Evolutionary conservation across 2,113 vertebrate genomes (phyloP).

Genomic region (Amazona vittata): DNA sequence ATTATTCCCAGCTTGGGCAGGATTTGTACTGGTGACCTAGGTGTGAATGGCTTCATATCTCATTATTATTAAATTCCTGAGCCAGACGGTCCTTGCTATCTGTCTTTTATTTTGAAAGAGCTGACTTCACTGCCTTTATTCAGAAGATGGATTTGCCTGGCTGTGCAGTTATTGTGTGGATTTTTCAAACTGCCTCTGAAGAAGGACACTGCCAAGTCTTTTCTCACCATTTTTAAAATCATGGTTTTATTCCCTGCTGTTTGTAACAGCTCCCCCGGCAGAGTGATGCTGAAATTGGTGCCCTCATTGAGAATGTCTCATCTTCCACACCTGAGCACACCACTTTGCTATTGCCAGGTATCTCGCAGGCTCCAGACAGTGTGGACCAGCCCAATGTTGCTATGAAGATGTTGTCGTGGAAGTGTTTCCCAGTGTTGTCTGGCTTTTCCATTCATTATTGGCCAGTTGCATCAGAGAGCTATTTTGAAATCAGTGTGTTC

Average conservation of each 20-base stretch:
- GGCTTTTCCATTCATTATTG: not conserved
- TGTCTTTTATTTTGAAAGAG: constrained; percentile 66
- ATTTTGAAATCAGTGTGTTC: not conserved
- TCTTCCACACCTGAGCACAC: not conserved
- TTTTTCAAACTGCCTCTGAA: constrained; percentile 64
- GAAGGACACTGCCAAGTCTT: constrained; percentile 59
- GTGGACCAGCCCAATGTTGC: not conserved
- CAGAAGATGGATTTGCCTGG: constrained; percentile 57
- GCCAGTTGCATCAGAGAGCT: not conserved
- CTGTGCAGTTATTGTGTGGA: constrained; percentile 55
- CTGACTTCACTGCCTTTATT: constrained; percentile 59
- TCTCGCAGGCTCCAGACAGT: not conserved
- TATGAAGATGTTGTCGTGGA: not conserved
- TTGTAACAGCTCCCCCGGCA: constrained; percentile 44
- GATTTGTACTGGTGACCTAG: constrained; percentile 61
- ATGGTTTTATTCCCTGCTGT: constrained; percentile 49
- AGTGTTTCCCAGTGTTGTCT: not conserved
- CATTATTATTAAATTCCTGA: constrained; percentile 68
- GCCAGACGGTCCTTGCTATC: constrained; percentile 53
- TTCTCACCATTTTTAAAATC: constrained; percentile 63
- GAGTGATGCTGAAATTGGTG: constrained; percentile 27
- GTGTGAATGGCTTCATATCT: constrained; percentile 61
- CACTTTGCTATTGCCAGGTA: not conserved
- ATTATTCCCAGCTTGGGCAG: constrained; percentile 58
- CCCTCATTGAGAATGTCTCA: constrained; percentile 14